A percentile compares a stretch with the other conserved stretches of the same genome.
Conservation (phyloP, 1,140 invertebrate species). For the Probaryconus sp. region DNA sequence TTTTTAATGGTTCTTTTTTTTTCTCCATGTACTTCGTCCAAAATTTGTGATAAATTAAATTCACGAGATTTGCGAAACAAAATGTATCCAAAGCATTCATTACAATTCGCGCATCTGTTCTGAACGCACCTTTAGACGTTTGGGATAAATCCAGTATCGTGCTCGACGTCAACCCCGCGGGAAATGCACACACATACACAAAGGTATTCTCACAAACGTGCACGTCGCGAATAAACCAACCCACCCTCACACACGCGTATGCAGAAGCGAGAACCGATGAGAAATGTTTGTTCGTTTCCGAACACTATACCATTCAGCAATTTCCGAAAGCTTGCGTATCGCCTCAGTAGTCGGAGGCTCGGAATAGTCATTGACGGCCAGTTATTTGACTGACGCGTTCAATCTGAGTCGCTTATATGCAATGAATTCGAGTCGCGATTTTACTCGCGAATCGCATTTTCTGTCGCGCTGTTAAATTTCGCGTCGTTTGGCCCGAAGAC, state of each 20-base stretch:
- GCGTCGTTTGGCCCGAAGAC: too few species aligned
- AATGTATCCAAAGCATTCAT: too few species aligned
- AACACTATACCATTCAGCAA: slow-evolving; percentile 33
- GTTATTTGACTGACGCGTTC: slow-evolving; percentile 24
- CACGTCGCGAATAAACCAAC: too few species aligned
- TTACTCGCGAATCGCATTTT: too few species aligned
- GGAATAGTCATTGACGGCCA: slow-evolving; percentile 20
- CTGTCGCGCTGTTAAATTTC: too few species aligned
- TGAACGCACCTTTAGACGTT: slow-evolving; percentile 4
- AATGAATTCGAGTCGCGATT: slow-evolving; percentile 28
- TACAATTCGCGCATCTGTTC: not conserved
- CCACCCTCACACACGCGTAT: slow-evolving; percentile 1
- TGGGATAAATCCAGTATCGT: slow-evolving; percentile 44
- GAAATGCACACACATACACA: too few species aligned
- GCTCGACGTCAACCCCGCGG: slow-evolving; percentile 23
- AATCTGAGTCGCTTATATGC: slow-evolving; percentile 26
- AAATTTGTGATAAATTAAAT: too few species aligned
- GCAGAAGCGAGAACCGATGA: slow-evolving; percentile 23
- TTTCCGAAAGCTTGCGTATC: slow-evolving; percentile 43
- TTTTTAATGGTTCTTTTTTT: too few species aligned
- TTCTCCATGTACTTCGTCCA: too few species aligned
- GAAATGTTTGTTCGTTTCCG: slow-evolving; percentile 47
- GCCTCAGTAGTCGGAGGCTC: slow-evolving; percentile 11
- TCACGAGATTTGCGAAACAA: too few species aligned
- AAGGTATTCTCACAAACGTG: too few species aligned